Evolutionary conservation across 2,113 vertebrate genomes (phyloP).

Genomic region (Lophius piscatorius): DNA sequence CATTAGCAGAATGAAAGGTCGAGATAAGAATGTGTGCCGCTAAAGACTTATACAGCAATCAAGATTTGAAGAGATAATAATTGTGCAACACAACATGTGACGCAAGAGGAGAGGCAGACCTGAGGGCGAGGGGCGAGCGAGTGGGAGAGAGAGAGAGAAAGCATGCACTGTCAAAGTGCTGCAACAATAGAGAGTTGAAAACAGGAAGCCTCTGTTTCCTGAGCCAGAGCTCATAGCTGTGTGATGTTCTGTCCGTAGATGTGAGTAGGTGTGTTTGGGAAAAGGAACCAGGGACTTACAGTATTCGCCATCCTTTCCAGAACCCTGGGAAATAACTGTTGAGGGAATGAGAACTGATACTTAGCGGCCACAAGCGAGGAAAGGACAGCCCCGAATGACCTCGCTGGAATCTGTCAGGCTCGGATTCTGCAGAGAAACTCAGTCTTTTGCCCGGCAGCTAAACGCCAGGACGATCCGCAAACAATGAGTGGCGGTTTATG

Average conservation of each 20-base stretch:
- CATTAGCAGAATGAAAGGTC: constrained; percentile 63
- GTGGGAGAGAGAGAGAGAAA: background rate
- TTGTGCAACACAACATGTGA: constrained; percentile 45
- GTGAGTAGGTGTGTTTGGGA: constrained; percentile 34
- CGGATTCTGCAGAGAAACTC: background rate
- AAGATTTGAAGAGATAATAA: constrained; percentile 44
- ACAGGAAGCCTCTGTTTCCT: constrained; percentile 85
- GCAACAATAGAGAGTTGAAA: constrained; percentile 78
- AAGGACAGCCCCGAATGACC: no score
- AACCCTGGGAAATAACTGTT: constrained; percentile 3
- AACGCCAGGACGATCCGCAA: constrained; percentile 13
- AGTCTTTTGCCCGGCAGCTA: constrained; percentile 1
- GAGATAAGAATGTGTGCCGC: constrained; percentile 55
- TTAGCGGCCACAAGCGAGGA: no score
- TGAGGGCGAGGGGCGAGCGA: constrained; percentile 17
- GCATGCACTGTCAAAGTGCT: constrained; percentile 15
- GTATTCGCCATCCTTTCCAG: no score
- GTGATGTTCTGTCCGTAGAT: constrained; percentile 48
- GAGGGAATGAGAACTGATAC: no score
- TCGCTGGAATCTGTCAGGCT: background rate
- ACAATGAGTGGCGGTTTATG: background rate
- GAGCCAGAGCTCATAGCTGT: constrained; percentile 55
- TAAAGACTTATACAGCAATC: constrained; percentile 41
- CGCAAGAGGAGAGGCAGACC: constrained; percentile 17
- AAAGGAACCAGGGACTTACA: constrained; percentile 51